A percentile compares a stretch with the other conserved stretches of the same genome.
These are phyloP conservation scores for Dicyrtoma fusca DNA, from an alignment of 2,888 invertebrate species.

Conservation along the genomic window DNA sequence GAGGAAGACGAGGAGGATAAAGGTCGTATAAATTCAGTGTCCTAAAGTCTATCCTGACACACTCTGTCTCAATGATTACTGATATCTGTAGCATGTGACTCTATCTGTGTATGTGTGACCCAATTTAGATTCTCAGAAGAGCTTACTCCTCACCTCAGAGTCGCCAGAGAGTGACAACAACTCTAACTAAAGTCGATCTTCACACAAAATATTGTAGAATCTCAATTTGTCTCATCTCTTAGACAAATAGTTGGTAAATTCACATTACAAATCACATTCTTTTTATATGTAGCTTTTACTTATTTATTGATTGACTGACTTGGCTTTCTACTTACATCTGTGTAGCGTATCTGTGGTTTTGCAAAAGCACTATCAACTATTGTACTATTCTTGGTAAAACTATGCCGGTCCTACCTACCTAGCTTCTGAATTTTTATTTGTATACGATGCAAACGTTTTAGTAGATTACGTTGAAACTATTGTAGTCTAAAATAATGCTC, in stretches of 20 bases:
- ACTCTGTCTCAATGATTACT: background rate
- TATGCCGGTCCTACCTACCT: too few species aligned
- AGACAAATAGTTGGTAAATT: background rate
- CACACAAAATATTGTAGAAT: background rate
- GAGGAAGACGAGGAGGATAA: slow-evolving; percentile 41
- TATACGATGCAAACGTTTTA: too few species aligned
- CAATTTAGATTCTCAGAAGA: slow-evolving; percentile 53
- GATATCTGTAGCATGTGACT: too few species aligned
- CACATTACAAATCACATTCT: background rate
- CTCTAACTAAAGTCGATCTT: slow-evolving; percentile 14
- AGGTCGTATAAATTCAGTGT: slow-evolving; percentile 45
- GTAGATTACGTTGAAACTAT: too few species aligned
- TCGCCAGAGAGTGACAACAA: slow-evolving; percentile 48
- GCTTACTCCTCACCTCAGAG: slow-evolving; percentile 53
- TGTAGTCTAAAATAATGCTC: too few species aligned
- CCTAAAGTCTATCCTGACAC: slow-evolving; percentile 14
- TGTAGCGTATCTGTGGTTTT: too few species aligned
- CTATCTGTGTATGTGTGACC: background rate
- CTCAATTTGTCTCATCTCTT: too few species aligned
- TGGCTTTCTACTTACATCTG: too few species aligned
- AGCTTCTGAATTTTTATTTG: too few species aligned
- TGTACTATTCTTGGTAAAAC: too few species aligned
- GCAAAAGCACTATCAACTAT: too few species aligned
- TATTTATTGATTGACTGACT: background rate
- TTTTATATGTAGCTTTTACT: background rate